phyloP scores from a whole-genome alignment of 2,113 vertebrate genomes.

The Neodontobutis hainanensis region DNA sequence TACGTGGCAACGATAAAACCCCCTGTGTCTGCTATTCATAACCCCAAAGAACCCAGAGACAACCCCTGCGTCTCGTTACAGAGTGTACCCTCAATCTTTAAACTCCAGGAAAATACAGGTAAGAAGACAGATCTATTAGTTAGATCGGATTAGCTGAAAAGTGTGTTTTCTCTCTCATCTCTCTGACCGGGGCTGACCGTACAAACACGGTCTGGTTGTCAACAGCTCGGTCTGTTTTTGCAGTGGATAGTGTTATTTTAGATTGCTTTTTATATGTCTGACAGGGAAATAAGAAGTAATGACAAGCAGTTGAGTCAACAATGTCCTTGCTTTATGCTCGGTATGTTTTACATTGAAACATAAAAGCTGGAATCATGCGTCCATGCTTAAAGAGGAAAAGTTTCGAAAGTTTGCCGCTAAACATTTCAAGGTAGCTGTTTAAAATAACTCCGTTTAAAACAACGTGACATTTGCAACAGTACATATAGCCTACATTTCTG shows the following conservation, averaged over 20 bases:
- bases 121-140: constrained; percentile 9
- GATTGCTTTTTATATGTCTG: neutral
- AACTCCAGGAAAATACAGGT: constrained; percentile 24
- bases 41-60: constrained; percentile 16
- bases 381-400: constrained; percentile 6
- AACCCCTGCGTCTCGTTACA: neutral
- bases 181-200: neutral
- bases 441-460: neutral
- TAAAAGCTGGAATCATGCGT: neutral
- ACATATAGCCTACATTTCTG: accelerated
- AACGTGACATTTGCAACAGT: no score
- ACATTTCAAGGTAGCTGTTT: neutral
- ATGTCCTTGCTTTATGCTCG: neutral
- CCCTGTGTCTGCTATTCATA: constrained; percentile 27
- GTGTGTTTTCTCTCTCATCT: neutral
- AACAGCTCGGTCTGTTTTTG: constrained; percentile 5
- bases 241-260: neutral
- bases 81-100: neutral
- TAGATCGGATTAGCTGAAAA: accelerated
- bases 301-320: accelerated
- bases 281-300: neutral
- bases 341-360: neutral
- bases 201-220: constrained; percentile 51
- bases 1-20: constrained; percentile 75
- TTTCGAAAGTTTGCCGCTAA: constrained; percentile 44